These are phyloP conservation scores for Trichopria drosophilae DNA, from an alignment of 2,888 invertebrate genomes.

Conservation along the genomic window DNA sequence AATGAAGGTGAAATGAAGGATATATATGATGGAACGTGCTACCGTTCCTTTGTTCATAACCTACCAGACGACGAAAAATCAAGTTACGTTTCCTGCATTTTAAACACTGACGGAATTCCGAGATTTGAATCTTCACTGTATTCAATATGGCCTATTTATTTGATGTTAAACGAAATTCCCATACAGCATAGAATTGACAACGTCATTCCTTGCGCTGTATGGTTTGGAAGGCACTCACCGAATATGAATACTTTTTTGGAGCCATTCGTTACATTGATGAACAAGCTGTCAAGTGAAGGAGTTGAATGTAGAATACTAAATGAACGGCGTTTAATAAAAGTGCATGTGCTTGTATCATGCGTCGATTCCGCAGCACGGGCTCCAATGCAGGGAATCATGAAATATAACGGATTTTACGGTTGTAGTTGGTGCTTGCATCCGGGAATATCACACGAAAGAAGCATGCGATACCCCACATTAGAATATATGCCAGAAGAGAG, in stretches of 20 bases:
- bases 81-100: neutral
- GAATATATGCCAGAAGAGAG: neutral
- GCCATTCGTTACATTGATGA: slow-evolving; percentile 3
- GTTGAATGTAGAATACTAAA: slow-evolving; percentile 4
- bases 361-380: slow-evolving; percentile 11
- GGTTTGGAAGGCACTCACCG: slow-evolving; percentile 8
- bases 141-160: slow-evolving; percentile 7
- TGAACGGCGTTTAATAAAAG: slow-evolving; percentile 2
- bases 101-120: slow-evolving; percentile 4
- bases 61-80: neutral
- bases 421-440: slow-evolving; percentile 18
- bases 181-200: neutral
- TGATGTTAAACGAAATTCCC: slow-evolving; percentile 4
- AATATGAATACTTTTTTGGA: slow-evolving; percentile 12
- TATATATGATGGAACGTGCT: too few species aligned
- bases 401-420: slow-evolving; percentile 14
- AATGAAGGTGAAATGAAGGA: too few species aligned
- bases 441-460: slow-evolving; percentile 2
- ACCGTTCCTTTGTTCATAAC: too few species aligned
- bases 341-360: slow-evolving; percentile 4
- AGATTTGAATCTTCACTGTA: slow-evolving; percentile 3
- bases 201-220: slow-evolving; percentile 6
- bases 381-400: slow-evolving; percentile 7
- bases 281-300: slow-evolving; percentile 7
- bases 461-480: slow-evolving; percentile 1